A percentile compares a stretch with the other conserved stretches of the same genome.
These are phyloP conservation scores for Bombyx huttoni DNA, from an alignment of 2,888 invertebrate species.

Conservation along the genomic window DNA sequence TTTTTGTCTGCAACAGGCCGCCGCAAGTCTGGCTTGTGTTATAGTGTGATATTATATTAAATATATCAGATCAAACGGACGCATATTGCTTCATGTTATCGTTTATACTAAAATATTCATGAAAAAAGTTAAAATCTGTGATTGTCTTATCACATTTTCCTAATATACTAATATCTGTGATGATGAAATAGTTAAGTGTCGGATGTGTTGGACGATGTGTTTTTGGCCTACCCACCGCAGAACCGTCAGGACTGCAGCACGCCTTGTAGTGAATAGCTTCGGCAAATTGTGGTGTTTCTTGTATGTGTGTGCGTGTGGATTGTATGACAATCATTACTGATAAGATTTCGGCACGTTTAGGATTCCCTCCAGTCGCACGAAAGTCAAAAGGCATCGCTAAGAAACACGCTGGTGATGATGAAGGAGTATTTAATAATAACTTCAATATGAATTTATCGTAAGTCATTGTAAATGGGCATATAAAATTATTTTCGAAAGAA, in stretches of 20 bases:
- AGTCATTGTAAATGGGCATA: neutral
- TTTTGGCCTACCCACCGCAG: slow-evolving; percentile 56
- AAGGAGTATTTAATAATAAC: neutral
- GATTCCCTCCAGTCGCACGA: neutral
- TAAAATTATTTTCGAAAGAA: slow-evolving; percentile 46
- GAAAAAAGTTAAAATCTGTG: slow-evolving; percentile 36
- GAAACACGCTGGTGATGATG: neutral
- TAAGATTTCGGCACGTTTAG: neutral
- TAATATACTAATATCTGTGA: slow-evolving; percentile 64
- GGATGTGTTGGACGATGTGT: slow-evolving; percentile 25
- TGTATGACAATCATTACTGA: neutral
- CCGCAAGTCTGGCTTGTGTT: slow-evolving; percentile 18
- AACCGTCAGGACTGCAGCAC: slow-evolving; percentile 20
- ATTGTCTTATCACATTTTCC: slow-evolving; percentile 47
- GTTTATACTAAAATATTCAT: slow-evolving; percentile 30
- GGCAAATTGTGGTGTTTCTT: slow-evolving; percentile 17
- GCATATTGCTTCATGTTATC: slow-evolving; percentile 26
- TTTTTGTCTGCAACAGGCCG: slow-evolving; percentile 16
- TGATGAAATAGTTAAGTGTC: slow-evolving; percentile 48
- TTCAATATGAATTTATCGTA: neutral
- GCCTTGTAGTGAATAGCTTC: slow-evolving; percentile 21
- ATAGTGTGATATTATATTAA: slow-evolving; percentile 29
- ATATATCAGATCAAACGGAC: slow-evolving; percentile 19
- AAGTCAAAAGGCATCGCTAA: neutral
- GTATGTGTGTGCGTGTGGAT: neutral